These are phyloP conservation scores for Coelopa pilipes DNA, from an alignment of 2,888 invertebrate genomes.

Conservation along the genomic window DNA sequence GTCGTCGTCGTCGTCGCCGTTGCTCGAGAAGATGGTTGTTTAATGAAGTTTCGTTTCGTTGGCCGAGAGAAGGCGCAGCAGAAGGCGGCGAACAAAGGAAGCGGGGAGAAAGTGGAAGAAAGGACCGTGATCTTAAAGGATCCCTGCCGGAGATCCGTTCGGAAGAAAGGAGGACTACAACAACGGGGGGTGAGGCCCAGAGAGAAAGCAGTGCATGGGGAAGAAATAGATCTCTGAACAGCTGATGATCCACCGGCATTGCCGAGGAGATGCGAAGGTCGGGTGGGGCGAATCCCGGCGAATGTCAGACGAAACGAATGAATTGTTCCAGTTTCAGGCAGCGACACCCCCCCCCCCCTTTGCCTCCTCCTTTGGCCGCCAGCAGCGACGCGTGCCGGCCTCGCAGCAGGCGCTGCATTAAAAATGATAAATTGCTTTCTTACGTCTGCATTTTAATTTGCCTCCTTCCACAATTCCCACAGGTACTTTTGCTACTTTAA, in stretches of 20 bases:
- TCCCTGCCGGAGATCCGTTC: no score
- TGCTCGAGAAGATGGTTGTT: constrained; percentile 6
- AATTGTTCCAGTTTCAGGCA: background rate
- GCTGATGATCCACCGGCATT: no score
- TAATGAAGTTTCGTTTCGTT: constrained; percentile 9
- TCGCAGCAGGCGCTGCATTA: constrained; percentile 11
- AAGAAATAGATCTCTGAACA: no score
- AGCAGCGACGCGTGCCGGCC: constrained; percentile 10
- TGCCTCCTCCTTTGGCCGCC: background rate
- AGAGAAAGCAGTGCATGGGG: no score
- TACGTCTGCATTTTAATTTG: constrained; percentile 35
- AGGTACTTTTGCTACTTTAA: constrained; percentile 35
- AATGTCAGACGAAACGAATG: constrained; percentile 1
- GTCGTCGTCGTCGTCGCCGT: background rate
- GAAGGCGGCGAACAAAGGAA: no score
- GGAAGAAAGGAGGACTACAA: no score
- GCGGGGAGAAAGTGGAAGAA: no score
- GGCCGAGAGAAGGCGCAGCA: background rate
- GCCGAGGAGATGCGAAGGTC: no score
- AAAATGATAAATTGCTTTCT: constrained; percentile 33
- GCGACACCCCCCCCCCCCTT: background rate
- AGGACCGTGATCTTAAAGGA: no score
- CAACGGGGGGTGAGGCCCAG: no score
- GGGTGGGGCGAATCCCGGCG: background rate
- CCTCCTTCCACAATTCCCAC: constrained; percentile 33